phyloP scores from a whole-genome alignment of 2,888 invertebrate genomes.

The Osmoderma eremita region DNA sequence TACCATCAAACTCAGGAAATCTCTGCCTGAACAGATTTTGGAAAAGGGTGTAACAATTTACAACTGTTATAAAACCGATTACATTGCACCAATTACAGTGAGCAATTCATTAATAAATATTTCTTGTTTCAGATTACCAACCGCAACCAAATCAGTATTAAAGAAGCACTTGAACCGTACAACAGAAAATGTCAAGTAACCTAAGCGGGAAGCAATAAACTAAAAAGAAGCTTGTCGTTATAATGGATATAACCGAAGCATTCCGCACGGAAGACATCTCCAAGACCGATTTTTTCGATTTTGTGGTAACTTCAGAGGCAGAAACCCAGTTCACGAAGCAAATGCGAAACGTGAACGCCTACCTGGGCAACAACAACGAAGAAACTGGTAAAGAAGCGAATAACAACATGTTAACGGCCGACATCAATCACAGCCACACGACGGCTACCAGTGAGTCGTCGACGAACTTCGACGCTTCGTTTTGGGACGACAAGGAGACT shows the following conservation, averaged over 20 bases:
- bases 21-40: too few species aligned
- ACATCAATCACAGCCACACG: constrained; percentile 63
- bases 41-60: too few species aligned
- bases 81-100: neutral
- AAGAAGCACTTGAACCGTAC: constrained; percentile 5
- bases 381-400: constrained; percentile 71
- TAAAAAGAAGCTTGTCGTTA: constrained; percentile 47
- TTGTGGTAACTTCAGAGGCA: constrained; percentile 81
- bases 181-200: constrained; percentile 38
- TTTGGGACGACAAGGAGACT: constrained; percentile 79
- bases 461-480: constrained; percentile 63
- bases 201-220: constrained; percentile 24
- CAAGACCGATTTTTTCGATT: constrained; percentile 90
- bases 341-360: constrained; percentile 75
- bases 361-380: constrained; percentile 66
- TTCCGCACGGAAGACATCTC: constrained; percentile 83
- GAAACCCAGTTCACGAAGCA: constrained; percentile 73
- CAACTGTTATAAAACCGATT: too few species aligned
- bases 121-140: constrained; percentile 38
- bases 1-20: too few species aligned
- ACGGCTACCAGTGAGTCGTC: constrained; percentile 63
- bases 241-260: constrained; percentile 87
- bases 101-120: neutral
- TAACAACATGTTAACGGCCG: constrained; percentile 63
- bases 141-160: constrained; percentile 39